Evolutionary conservation across 2,888 invertebrate genomes (phyloP).

Genomic region (Cantharis flavilabris): DNA sequence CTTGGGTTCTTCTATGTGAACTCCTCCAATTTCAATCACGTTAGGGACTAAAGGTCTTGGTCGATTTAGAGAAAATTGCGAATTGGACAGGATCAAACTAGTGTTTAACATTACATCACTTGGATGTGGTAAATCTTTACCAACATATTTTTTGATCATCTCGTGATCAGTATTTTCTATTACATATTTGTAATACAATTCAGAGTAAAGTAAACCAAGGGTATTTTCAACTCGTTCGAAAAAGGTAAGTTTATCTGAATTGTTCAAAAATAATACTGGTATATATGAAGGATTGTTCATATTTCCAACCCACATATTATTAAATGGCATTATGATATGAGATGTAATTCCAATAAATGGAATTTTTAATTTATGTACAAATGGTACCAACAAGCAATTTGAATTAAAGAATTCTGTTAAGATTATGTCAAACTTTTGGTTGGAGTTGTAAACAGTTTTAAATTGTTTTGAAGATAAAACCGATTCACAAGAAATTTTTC

Average conservation of each 20-base stretch:
- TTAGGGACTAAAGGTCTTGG: slow-evolving; percentile 56
- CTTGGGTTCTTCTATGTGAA: slow-evolving; percentile 54
- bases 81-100: slow-evolving; percentile 58
- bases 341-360: slow-evolving; percentile 60
- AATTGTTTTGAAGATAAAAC: slow-evolving; percentile 38
- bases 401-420: slow-evolving; percentile 73
- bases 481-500: slow-evolving; percentile 16
- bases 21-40: slow-evolving; percentile 60
- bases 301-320: slow-evolving; percentile 55
- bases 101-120: slow-evolving; percentile 54
- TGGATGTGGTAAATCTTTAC: slow-evolving; percentile 38
- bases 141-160: slow-evolving; percentile 36
- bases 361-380: slow-evolving; percentile 64
- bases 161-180: slow-evolving; percentile 21
- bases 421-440: slow-evolving; percentile 66
- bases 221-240: slow-evolving; percentile 39
- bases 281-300: slow-evolving; percentile 57
- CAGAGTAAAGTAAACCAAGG: slow-evolving; percentile 15
- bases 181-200: neutral
- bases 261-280: slow-evolving; percentile 53
- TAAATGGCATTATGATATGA: slow-evolving; percentile 56
- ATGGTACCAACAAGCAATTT: slow-evolving; percentile 66
- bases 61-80: slow-evolving; percentile 55
- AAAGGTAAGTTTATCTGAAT: slow-evolving; percentile 37
- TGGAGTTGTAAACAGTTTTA: slow-evolving; percentile 6